Evolutionary conservation across 2,888 invertebrate genomes (phyloP).

Genomic region (Bibio marci): DNA sequence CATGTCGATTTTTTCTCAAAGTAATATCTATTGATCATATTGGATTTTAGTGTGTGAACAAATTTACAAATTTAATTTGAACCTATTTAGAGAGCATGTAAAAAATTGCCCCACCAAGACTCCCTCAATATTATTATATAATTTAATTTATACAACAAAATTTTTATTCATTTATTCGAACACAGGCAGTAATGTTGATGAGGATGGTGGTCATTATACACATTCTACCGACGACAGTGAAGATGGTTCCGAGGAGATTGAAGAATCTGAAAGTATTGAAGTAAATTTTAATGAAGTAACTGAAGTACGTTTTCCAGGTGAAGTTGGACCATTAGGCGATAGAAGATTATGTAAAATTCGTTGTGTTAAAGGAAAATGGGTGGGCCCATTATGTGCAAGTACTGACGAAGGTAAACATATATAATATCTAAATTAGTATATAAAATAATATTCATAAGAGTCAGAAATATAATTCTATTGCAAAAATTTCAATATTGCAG

Average conservation of each 20-base stretch:
- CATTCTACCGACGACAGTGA: constrained; percentile 21
- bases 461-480: too few species aligned
- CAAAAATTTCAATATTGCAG: constrained; percentile 31
- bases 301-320: constrained; percentile 46
- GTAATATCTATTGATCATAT: too few species aligned
- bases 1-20: too few species aligned
- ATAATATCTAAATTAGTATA: too few species aligned
- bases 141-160: too few species aligned
- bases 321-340: constrained; percentile 56
- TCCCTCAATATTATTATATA: too few species aligned
- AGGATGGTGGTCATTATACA: constrained; percentile 23
- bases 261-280: constrained; percentile 24
- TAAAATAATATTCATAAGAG: too few species aligned
- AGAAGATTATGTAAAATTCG: constrained; percentile 65
- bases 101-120: too few species aligned
- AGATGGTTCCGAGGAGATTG: constrained; percentile 12
- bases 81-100: too few species aligned
- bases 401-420: constrained; percentile 43
- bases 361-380: constrained; percentile 71
- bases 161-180: too few species aligned
- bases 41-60: too few species aligned
- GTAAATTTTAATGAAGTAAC: constrained; percentile 28
- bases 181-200: constrained; percentile 14
- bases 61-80: too few species aligned
- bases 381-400: constrained; percentile 61